Evolutionary conservation across 1,140 invertebrate genomes (phyloP), one percentile per base, ranked within the genome.

Genomic region (Drosophila ogumai): DNA sequence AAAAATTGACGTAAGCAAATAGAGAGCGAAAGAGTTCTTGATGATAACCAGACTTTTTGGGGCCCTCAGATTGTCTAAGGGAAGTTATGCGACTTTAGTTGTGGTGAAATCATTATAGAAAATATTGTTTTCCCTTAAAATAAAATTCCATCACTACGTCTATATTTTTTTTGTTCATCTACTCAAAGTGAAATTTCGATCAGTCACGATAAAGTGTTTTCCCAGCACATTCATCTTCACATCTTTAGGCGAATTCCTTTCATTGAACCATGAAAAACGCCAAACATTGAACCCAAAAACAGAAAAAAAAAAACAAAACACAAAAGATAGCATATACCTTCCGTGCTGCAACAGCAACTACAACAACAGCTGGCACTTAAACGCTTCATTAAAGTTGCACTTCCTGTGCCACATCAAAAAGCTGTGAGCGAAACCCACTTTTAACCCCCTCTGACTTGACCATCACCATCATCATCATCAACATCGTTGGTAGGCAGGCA

Each of bases 301-400:
- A 40, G n/a, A 60, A 43, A 22, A 36, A 55, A 43, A 47, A 63
- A 73, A 34, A 3, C 1, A 25, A 36, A 54, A 36, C 28, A 52
- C 40, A 44, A 43, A 68, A 47, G 32, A 32, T 47, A 49, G 17
- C 38, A 59, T 60, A 81, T 69, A 82, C 79, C 80, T 78, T 59
- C 32, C 67, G 49, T 59, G 59, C 65, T 52, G 46, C 46, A 71
- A 36, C 31, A 41, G 32, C 49, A 63, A 60, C 67, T 58, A 64
- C 69, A 55, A 47, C 65, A 66, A 76, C 75, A 88, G 67, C 80
- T 78, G 80, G 55, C 84, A 85, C 77, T 90, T 88, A 85, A 90
- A 88, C 85, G 85, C 85, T 88, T 90, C 81, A 88, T 90, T 88
- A 90, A 88, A 88, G 85, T 66, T 88, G 85, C 81, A 85, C 81